These are phyloP conservation scores for Isichthys henryi DNA, from an alignment of 2,113 vertebrate species.

Conservation along the genomic window DNA sequence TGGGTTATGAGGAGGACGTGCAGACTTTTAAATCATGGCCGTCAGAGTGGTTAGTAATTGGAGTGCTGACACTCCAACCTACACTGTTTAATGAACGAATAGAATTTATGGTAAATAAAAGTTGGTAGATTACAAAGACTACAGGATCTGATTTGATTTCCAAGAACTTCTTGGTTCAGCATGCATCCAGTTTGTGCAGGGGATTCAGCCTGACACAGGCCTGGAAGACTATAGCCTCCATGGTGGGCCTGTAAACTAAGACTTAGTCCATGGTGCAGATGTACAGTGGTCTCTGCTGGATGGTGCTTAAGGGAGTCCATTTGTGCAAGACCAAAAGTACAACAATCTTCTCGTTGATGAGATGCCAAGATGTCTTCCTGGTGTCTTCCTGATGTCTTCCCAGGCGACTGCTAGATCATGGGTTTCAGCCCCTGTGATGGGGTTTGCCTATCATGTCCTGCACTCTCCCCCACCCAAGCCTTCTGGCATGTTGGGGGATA, in stretches of 20 bases:
- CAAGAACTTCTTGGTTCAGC: neutral
- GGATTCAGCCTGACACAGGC: neutral
- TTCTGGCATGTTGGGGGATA: conserved; percentile 67
- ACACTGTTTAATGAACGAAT: neutral
- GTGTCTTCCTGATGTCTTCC: neutral
- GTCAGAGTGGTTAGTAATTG: neutral
- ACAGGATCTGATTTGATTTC: neutral
- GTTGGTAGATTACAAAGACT: neutral
- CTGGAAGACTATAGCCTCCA: neutral
- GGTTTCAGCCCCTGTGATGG: conserved; percentile 63
- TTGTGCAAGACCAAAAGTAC: neutral
- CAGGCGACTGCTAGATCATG: conserved; percentile 64
- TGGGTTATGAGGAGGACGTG: neutral
- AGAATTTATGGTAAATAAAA: conserved; percentile 2
- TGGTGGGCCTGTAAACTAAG: neutral
- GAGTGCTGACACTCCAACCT: neutral
- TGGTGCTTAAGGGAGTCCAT: neutral
- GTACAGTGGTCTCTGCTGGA: conserved; percentile 7
- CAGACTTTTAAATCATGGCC: neutral
- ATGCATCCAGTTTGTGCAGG: neutral
- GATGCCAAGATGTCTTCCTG: conserved; percentile 54
- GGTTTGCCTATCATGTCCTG: conserved; percentile 49
- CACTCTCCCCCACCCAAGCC: conserved; percentile 47
- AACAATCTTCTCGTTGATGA: conserved; percentile 49
- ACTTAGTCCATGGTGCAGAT: neutral